Base-by-base conservation (phyloP, 2,797 vertebrate species). In the Sebastes taczanowskii region DNA sequence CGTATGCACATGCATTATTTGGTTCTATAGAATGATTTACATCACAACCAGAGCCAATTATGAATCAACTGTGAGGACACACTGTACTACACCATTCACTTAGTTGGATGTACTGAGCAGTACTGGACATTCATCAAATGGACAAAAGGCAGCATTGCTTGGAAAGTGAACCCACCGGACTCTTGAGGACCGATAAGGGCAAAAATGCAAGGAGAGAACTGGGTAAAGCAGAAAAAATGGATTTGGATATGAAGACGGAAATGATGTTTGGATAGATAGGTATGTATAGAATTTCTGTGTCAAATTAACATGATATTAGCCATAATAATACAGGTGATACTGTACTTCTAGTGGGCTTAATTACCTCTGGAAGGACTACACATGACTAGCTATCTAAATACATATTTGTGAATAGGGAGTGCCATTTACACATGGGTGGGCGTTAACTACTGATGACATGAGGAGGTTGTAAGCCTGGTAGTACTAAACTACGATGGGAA, bases 1-100 rank as follows among this genome's bases (percentile, higher is more conserved):
- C 85, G 82, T 91, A 93, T 86, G 94, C 95, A 93, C 95, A 96
- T 96, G 96, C 95, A 96, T 77, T 92, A 90, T 81, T 85, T 77
- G 32, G 64, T 84, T 90, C 85, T 77, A 81, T 53, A 85, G 49
- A 85, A 92, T 84, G 89, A 87, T 90, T 92, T 85, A 89, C 87
- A 91, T 83, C 89, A 93, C 91, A 94, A 94, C 92, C 93, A 93
- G 93, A 92, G 92, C 91, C 93, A 94, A 94, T 92, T 93, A 91
- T 90, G 89, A 93, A 88, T 91, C 89, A 90, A 93, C 69, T 91
- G 89, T 88, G 88, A 93, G 81, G 87, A 88, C 85, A 88, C 58
- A 84, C 76, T 92, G 77, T 71, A 84, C 72, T 90, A 80, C 32
- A 84, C 65, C 88, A 91, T 89, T 92, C 90, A 86, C 83, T 87